phyloP scores from a whole-genome alignment of 2,888 invertebrate genomes.

The Myopa tessellatipennis region DNA sequence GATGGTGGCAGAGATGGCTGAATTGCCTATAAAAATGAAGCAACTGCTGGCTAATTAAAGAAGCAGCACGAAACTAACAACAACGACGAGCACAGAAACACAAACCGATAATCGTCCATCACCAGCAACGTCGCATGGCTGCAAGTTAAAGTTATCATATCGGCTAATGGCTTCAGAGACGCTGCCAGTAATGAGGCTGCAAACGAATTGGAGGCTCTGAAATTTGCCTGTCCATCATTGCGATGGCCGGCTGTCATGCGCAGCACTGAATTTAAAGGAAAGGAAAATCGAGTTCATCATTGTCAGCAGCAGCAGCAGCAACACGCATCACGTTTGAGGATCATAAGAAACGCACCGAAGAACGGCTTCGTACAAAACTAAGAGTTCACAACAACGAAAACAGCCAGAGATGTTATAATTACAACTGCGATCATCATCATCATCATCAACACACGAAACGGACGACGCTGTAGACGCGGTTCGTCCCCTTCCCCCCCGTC shows the following conservation, averaged over 20 bases:
- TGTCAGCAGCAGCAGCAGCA: constrained; percentile 7
- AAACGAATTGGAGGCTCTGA: constrained; percentile 5
- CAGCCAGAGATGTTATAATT: constrained; percentile 33
- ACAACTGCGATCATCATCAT: constrained; percentile 3
- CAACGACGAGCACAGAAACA: neutral
- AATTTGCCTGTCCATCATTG: constrained; percentile 1
- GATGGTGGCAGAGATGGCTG: neutral
- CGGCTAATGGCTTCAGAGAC: constrained; percentile 25
- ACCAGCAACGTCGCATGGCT: neutral
- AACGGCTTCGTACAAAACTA: constrained; percentile 11
- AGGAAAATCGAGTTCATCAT: neutral
- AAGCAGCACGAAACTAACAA: neutral
- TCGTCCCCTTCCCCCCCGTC: neutral
- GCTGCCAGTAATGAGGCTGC: constrained; percentile 17
- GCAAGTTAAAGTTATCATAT: constrained; percentile 10
- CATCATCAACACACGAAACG: neutral
- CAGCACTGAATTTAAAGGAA: neutral
- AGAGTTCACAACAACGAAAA: neutral
- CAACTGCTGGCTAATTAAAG: constrained; percentile 29
- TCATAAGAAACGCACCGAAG: neutral
- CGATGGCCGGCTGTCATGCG: constrained; percentile 22
- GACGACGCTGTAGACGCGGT: neutral
- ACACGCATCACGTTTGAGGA: neutral
- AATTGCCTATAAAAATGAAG: neutral
- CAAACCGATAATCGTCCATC: neutral